Base-by-base conservation (phyloP, 1,140 invertebrate species). In the Polyergus mexicanus region DNA sequence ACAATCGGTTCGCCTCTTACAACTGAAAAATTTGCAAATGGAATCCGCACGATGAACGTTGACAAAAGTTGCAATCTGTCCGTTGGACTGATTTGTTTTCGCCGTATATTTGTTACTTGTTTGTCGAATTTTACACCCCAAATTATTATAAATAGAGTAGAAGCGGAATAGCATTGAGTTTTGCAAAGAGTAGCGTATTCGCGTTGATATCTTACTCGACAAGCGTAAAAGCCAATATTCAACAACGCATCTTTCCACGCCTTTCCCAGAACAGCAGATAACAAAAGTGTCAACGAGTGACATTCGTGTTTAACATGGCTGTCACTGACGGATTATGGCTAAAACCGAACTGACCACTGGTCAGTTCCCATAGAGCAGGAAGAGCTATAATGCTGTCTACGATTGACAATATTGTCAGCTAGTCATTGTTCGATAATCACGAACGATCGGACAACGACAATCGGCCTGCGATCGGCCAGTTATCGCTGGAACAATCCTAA, bases 351-450 rank as follows among this genome's bases (percentile, higher is more conserved):
- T 86, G 92, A 93, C 92, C 92, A 89, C n/a, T 89, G 92, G 92
- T 93, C 92, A 93, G 88, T 93, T 92, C 92, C 92, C 92, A 92
- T 88, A 88, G 86, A 81, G 56, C 74, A 13, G 35, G 68, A 71
- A 65, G 80, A 89, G 32, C 74, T 58, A 32, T 32, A 58, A 80
- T 86, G 63, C 68, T 44, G 5, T n/a, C 32, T 58, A 51, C 69
- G 62, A 60, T 60, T 41, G 56, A 88, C 87, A 81, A 88, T 89
- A 74, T 62, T 75, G 22, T 16, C 25, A 32, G 66, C 54, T n/a
- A 60, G 65, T 62, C 56, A 76, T 66, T 91, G 89, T 89, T 90
- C 88, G 88, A 65, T 81, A 63, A 87, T 71, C 76, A 85, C 65
- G 65, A 68, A 78, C 47, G 84, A 80, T 60, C 47, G 85, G 32